Conservation (phyloP, 1,140 invertebrate genomes). For the Drosophila sturtevanti region DNA sequence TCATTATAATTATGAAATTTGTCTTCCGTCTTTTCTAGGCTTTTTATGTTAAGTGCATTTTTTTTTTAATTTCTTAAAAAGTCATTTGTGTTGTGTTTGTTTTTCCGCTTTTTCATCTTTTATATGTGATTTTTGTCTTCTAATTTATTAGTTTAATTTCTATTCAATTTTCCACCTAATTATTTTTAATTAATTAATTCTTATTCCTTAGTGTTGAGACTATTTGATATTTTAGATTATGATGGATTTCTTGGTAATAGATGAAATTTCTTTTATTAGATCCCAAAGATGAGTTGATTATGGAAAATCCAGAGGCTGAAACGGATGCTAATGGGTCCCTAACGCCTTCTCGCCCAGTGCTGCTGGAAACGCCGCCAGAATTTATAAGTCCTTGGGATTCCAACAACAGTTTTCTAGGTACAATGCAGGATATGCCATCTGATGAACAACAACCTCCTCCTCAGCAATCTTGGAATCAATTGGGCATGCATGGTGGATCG, state of each 20-base stretch:
- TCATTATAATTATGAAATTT: no score
- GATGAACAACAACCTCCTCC: constrained; percentile 42
- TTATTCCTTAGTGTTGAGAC: background rate
- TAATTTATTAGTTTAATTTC: background rate
- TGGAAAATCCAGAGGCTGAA: constrained; percentile 34
- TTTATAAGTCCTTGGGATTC: constrained; percentile 67
- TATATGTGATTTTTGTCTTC: no score
- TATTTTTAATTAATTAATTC: no score
- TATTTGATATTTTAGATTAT: constrained; percentile 10
- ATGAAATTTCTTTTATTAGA: constrained; percentile 35
- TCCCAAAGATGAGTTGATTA: constrained; percentile 32
- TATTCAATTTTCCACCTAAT: constrained; percentile 10
- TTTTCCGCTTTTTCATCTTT: background rate
- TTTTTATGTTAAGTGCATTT: no score
- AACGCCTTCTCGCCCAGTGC: constrained; percentile 56
- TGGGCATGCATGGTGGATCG: constrained; percentile 54
- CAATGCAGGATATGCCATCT: constrained; percentile 53
- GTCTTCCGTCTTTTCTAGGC: no score
- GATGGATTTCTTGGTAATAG: constrained; percentile 12
- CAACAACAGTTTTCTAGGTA: constrained; percentile 48
- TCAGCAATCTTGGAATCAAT: constrained; percentile 67
- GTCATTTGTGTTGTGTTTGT: no score
- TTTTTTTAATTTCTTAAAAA: no score
- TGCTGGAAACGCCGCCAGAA: constrained; percentile 73
- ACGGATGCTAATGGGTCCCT: constrained; percentile 47